Percentiles rank a stretch among this genome's conserved stretches.
phyloP scores from a whole-genome alignment of 2,797 vertebrate species.

The Furcifer pardalis region DNA sequence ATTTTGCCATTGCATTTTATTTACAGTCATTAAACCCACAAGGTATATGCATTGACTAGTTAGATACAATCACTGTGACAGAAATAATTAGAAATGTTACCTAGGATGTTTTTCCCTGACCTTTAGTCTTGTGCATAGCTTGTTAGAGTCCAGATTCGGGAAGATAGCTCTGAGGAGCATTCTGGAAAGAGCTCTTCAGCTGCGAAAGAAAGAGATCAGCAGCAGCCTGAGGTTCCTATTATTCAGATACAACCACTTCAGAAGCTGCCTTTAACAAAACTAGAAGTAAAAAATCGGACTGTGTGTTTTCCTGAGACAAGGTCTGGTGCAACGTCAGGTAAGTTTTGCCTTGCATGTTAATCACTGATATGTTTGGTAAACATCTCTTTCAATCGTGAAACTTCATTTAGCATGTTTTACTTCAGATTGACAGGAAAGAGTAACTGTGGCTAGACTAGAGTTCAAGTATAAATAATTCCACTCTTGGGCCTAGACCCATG shows the following conservation, averaged over 20 bases:
- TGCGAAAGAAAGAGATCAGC: slow-evolving; percentile 64
- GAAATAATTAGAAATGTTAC: neutral
- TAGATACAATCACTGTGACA: neutral
- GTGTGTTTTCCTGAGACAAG: slow-evolving; percentile 83
- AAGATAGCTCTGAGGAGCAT: slow-evolving; percentile 73
- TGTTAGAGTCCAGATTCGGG: slow-evolving; percentile 89
- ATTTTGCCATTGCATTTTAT: neutral
- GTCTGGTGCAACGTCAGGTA: slow-evolving; percentile 89
- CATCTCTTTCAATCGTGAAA: neutral
- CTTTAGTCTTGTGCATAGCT: slow-evolving; percentile 73
- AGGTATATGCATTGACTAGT: neutral
- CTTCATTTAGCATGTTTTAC: neutral
- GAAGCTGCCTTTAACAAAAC: slow-evolving; percentile 62
- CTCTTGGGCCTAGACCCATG: neutral
- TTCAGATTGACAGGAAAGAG: neutral
- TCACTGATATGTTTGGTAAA: neutral
- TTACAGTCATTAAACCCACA: neutral
- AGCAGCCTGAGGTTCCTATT: slow-evolving; percentile 74
- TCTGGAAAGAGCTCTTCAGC: slow-evolving; percentile 67
- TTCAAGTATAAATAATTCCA: neutral
- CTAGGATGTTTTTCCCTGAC: neutral
- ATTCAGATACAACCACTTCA: slow-evolving; percentile 68
- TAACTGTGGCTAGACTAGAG: neutral
- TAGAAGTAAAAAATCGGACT: slow-evolving; percentile 86
- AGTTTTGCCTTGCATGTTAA: neutral